Evolutionary conservation across 1,140 invertebrate species (phyloP).

Genomic region (Scaptomyza graminum): DNA sequence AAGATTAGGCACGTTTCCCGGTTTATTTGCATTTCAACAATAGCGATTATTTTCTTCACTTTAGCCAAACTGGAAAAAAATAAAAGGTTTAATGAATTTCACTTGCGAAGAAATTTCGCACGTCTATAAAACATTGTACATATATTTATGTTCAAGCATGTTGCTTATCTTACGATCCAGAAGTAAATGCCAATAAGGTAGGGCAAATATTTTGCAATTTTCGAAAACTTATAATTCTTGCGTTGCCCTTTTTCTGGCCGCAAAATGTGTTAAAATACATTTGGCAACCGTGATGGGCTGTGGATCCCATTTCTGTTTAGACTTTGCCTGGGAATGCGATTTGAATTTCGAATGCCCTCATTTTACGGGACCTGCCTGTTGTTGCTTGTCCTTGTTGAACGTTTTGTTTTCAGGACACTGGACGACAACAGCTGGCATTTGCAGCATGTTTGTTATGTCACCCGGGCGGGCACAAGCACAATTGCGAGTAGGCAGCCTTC

Average conservation of each 20-base stretch:
- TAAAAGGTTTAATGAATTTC: constrained; percentile 1
- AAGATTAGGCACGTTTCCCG: constrained; percentile 79
- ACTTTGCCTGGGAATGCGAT: constrained; percentile 59
- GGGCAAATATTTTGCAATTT: constrained; percentile 51
- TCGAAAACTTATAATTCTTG: constrained; percentile 46
- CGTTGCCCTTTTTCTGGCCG: constrained; percentile 33
- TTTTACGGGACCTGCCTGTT: constrained; percentile 46
- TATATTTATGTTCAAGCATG: constrained; percentile 20
- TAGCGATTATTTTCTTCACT: constrained; percentile 33
- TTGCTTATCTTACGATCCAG: constrained; percentile 5
- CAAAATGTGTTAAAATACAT: constrained; percentile 64
- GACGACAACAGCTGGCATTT: constrained; percentile 57
- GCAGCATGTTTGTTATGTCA: constrained; percentile 62
- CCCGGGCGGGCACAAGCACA: constrained; percentile 1
- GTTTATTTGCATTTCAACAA: constrained; percentile 71
- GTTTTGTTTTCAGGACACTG: constrained; percentile 36
- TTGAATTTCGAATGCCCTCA: constrained; percentile 67
- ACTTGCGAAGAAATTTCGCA: constrained; percentile 11
- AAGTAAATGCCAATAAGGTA: constrained; percentile 52
- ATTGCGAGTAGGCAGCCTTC: constrained; percentile 15
- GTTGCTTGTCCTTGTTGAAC: constrained; percentile 29
- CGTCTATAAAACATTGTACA: constrained; percentile 34
- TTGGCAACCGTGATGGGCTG: constrained; percentile 26
- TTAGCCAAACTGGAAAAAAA: neutral
- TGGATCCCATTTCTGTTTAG: constrained; percentile 11